Base-by-base conservation (phyloP, 2,888 invertebrate genomes). In the Drosophila paranaensis region DNA sequence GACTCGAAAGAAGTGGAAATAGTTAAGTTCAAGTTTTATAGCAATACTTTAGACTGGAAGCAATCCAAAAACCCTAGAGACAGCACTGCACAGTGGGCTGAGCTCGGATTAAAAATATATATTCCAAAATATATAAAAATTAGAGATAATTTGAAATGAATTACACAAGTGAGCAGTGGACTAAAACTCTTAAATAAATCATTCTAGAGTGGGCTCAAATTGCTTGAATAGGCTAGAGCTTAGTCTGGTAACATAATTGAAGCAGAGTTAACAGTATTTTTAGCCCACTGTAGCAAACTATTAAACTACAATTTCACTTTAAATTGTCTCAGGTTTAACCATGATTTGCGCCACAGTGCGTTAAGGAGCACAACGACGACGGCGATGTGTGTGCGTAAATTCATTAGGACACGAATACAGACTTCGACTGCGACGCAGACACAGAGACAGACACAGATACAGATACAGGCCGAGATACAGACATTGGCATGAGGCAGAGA, bases 301-400 rank as follows among this genome's bases (percentile, higher is more conserved):
- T 51, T 51, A 42, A 33, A 20, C 14, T 43, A 20, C 30, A 13
- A 20, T 43, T 56, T n/a, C 48, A 16, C 5, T 48, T 11, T 11
- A 33, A 50, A 48, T 48, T 14, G 30, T 33, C 10, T 16, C 6
- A 25, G 20, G 25, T 1, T 0, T 35, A 58, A 37, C 13, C 6
- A 13, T n/a, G 13, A 27, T 58, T 25, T 25, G 48, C 10, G 0
- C 63, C 75, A 77, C 57, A 27, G 77, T 78, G 60, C 69, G 20
- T 27, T 30, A 37, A 50, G 60, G 80, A 77, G 77, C 71, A 74
- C 67, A 71, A 20, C 20, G 20, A 20, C 20, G 20, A 50, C 60
- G 60, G 73, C 58, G 82, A 78, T 69, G 88, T 81, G 79, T 88
- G 85, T 82, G 81, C 74, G 82, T 82, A 85, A 88, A 83, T 83